These are phyloP conservation scores for Halcyon malimbica DNA, from an alignment of 2,113 vertebrate species.

Conservation along the genomic window DNA sequence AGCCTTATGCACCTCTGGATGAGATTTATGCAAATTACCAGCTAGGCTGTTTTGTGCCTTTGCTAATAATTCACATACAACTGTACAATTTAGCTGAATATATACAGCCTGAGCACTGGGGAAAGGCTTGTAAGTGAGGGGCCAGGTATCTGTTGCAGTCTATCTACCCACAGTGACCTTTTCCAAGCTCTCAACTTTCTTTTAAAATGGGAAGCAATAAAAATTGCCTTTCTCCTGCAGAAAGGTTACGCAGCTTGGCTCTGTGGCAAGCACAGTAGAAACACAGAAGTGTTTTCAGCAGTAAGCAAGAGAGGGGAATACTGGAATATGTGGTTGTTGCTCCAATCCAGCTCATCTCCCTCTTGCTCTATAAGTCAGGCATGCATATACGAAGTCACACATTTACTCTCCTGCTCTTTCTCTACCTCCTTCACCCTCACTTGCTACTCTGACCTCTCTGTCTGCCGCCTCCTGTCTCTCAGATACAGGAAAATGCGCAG, in stretches of 20 bases:
- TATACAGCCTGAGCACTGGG: neutral
- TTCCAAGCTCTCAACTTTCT: neutral
- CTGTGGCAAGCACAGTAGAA: neutral
- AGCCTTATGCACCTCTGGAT: neutral
- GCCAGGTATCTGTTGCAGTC: neutral
- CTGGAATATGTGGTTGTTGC: fast-evolving
- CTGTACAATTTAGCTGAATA: neutral
- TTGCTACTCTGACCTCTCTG: neutral
- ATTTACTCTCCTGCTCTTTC: neutral
- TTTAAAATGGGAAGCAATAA: neutral
- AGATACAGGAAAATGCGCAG: neutral
- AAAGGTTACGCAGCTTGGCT: neutral
- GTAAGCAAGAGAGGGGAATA: neutral
- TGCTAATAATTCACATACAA: neutral
- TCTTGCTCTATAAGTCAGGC: neutral
- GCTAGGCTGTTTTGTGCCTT: neutral
- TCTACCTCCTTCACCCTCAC: neutral
- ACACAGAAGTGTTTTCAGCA: neutral
- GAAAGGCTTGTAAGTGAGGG: neutral
- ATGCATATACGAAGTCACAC: neutral
- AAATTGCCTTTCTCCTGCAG: neutral
- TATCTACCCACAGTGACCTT: neutral
- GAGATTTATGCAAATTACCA: neutral
- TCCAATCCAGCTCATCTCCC: neutral
- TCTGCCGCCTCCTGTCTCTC: neutral